A percentile compares a stretch with the other conserved stretches of the same genome.
Evolutionary conservation across 2,113 vertebrate species (phyloP).

Genomic region (Trochalopteron elliotii): DNA sequence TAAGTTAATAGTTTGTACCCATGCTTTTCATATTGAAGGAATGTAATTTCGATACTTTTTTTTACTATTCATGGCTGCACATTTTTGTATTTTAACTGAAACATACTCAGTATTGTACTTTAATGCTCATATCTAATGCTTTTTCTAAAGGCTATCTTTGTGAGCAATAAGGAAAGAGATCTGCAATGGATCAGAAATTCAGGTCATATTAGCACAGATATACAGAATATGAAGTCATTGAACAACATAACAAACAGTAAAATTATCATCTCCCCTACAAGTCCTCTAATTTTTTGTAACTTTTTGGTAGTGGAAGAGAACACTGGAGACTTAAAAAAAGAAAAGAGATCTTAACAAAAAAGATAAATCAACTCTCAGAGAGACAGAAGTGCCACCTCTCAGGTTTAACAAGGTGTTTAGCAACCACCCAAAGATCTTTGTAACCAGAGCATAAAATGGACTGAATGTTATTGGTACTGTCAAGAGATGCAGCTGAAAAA

Average conservation of each 20-base stretch:
- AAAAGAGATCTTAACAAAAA: neutral
- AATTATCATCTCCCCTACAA: neutral
- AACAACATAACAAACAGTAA: neutral
- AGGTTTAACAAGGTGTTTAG: neutral
- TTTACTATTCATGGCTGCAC: neutral
- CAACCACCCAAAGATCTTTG: neutral
- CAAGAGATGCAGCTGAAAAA: neutral
- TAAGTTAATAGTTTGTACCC: neutral
- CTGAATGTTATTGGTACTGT: neutral
- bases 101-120: neutral
- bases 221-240: neutral
- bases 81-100: constrained; percentile 4
- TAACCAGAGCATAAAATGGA: neutral
- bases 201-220: neutral
- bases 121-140: neutral
- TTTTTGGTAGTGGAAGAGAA: neutral
- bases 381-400: neutral
- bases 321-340: neutral
- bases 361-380: neutral
- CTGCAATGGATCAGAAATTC: constrained; percentile 1
- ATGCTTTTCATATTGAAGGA: neutral
- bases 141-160: neutral
- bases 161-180: neutral
- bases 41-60: neutral
- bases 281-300: neutral